Evolutionary conservation across 2,797 vertebrate species (phyloP).

Genomic region (Cichlasoma orientale): DNA sequence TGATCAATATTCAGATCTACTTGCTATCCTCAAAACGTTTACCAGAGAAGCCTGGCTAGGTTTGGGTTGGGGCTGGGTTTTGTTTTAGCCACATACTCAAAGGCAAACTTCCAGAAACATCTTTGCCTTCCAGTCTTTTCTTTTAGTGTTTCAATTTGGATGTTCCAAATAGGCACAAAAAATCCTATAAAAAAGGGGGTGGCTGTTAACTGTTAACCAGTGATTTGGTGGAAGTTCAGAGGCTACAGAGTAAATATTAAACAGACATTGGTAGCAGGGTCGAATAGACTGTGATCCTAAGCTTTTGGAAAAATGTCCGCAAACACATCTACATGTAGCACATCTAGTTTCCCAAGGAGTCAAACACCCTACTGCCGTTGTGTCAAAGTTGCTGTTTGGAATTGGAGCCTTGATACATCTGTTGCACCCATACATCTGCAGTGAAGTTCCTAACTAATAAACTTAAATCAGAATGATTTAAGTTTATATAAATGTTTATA

Average conservation of each 20-base stretch:
- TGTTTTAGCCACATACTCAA: not conserved
- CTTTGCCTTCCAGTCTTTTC: not conserved
- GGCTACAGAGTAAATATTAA: not conserved
- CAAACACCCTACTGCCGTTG: no score
- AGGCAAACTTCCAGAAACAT: not conserved
- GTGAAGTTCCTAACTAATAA: no score
- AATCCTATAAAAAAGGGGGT: fast-evolving
- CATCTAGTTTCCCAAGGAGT: no score
- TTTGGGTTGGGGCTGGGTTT: not conserved
- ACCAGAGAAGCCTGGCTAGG: not conserved
- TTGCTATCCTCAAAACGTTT: not conserved
- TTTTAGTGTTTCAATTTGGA: fast-evolving
- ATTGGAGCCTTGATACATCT: not conserved
- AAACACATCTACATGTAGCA: not conserved
- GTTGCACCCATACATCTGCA: no score
- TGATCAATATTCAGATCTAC: not conserved
- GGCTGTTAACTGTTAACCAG: not conserved
- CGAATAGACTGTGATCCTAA: not conserved
- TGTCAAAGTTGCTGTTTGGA: no score
- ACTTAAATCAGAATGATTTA: not conserved
- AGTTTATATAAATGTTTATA: no score
- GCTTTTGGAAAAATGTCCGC: not conserved
- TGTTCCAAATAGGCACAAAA: not conserved
- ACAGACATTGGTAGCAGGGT: not conserved
- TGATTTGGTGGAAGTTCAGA: no score